Conservation (phyloP, 2,888 invertebrate species). For the Oxyteleia sp. region DNA sequence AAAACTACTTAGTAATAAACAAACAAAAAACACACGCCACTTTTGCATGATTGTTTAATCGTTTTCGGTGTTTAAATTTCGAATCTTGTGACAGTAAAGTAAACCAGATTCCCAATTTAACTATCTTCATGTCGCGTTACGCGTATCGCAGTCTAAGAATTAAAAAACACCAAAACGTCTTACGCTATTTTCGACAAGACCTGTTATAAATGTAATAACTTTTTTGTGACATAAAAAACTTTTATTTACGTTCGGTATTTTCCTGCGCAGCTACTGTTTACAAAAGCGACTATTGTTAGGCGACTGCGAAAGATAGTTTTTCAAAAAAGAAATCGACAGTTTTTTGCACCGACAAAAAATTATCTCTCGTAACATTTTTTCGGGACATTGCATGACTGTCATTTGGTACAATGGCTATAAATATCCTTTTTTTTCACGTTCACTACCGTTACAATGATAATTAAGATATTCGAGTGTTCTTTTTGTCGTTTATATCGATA, state of each 20-base stretch:
- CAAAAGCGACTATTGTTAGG: neutral
- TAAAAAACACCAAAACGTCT: constrained; percentile 1
- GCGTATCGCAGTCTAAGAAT: constrained; percentile 2
- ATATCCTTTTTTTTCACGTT: constrained; percentile 41
- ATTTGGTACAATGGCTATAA: constrained; percentile 22
- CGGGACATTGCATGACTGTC: constrained; percentile 9
- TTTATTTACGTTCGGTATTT: neutral
- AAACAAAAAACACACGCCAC: too few relatives aligned
- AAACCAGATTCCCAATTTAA: constrained; percentile 18
- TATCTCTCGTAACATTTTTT: constrained; percentile 9
- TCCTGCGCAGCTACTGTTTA: constrained; percentile 4
- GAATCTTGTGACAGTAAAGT: constrained; percentile 24
- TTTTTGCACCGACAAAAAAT: constrained; percentile 3
- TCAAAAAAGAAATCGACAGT: constrained; percentile 17
- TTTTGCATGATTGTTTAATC: neutral
- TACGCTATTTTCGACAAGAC: neutral
- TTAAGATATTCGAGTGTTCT: constrained; percentile 38
- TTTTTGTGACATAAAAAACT: too few relatives aligned
- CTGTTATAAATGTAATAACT: neutral
- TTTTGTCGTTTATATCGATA: constrained; percentile 39
- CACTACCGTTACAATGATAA: constrained; percentile 57
- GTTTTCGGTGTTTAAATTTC: constrained; percentile 29
- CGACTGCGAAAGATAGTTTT: neutral
- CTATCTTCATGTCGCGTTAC: constrained; percentile 18
- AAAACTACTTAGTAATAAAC: too few relatives aligned